Percentiles rank a stretch among this genome's conserved stretches.
Conservation (phyloP, 2,113 vertebrate genomes). For the Eidolon helvum region DNA sequence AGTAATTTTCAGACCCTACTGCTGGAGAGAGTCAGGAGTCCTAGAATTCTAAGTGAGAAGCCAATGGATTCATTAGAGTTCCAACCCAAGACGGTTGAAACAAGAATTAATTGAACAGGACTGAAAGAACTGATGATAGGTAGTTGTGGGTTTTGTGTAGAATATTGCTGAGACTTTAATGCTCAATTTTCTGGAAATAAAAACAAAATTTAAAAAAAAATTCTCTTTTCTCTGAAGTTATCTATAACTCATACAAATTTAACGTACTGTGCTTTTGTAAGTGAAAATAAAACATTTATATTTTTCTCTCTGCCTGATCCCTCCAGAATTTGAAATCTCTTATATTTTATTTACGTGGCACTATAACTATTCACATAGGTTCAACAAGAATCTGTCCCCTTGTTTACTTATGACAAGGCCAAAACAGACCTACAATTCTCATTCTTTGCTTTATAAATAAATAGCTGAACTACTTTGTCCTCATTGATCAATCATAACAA, state of each 20-base stretch:
- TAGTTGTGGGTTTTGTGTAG: background rate
- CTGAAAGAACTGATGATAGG: background rate
- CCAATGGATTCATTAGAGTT: background rate
- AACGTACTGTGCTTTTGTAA: background rate
- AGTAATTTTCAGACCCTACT: background rate
- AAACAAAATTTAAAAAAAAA: background rate
- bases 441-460: background rate
- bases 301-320: background rate
- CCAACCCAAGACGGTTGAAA: background rate
- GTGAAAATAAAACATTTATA: background rate
- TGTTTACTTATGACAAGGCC: background rate
- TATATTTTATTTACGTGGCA: background rate
- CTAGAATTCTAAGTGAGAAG: background rate
- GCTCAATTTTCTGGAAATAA: background rate
- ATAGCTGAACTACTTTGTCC: background rate
- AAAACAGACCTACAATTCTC: background rate
- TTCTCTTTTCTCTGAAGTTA: background rate
- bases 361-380: background rate
- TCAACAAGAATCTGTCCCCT: background rate
- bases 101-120: background rate
- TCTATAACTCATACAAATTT: background rate
- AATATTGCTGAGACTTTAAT: background rate
- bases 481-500: background rate
- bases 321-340: background rate
- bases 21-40: background rate